phyloP scores from a whole-genome alignment of 2,113 vertebrate species.

The Nothoprocta pentlandii region DNA sequence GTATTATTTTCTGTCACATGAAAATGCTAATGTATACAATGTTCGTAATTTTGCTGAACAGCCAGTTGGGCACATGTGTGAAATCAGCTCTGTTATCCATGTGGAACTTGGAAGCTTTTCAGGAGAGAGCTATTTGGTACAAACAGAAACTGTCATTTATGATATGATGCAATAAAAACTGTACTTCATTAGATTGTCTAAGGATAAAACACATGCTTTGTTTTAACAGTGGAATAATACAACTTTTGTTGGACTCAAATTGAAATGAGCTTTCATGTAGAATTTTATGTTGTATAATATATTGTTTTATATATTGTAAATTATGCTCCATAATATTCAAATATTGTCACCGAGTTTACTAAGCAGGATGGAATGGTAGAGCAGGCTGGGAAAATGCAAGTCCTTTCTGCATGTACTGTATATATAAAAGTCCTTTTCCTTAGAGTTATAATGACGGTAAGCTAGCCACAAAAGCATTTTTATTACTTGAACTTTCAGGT shows the following conservation, averaged over 20 bases:
- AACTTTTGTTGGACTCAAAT: background rate
- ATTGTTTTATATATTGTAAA: background rate
- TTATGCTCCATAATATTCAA: background rate
- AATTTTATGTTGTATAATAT: accelerated
- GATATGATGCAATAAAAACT: background rate
- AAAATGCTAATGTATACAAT: background rate
- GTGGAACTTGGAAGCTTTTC: background rate
- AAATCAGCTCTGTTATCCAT: background rate
- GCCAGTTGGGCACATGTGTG: background rate
- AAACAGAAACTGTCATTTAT: background rate
- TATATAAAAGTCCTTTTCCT: background rate
- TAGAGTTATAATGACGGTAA: background rate
- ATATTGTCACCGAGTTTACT: background rate
- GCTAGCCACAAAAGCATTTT: background rate
- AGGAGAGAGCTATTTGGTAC: background rate
- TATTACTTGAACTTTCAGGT: background rate
- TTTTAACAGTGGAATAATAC: background rate
- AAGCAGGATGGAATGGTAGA: background rate
- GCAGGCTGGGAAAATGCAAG: background rate
- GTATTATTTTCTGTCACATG: conserved; percentile 34
- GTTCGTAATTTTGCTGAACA: background rate
- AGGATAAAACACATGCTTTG: background rate
- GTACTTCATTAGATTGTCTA: background rate
- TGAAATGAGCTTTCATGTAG: background rate
- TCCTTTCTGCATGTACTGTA: background rate